Base-by-base conservation (phyloP, 2,797 vertebrate genomes). In the Tenualosa ilisha region DNA sequence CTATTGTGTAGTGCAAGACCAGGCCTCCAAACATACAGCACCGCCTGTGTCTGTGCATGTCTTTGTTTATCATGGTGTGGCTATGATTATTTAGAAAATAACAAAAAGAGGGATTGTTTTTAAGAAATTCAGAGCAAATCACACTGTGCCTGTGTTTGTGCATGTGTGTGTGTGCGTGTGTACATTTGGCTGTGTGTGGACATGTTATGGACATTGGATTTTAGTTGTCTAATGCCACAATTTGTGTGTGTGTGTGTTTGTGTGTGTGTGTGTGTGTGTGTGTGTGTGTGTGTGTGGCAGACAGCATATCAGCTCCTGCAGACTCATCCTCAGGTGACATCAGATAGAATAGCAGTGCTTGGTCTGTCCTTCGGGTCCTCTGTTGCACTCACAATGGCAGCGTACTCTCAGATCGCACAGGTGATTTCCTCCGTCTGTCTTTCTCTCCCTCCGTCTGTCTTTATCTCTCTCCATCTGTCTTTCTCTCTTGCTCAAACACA, bases 291-390 rank as follows among this genome's bases (percentile, higher is more conserved):
- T 86, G 26, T 84, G n/a, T 40, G 85, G 6, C 49, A 96, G 95
- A 84, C 2, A 0, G 95, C 94, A 0, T 95, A 94, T 82, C 84
- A 88, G 37, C 79, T 95, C 1, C 0, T 96, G 20, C 90, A 88
- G 79, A 86, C 91, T 0, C 94, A 95, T 88, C 94, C 95, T 56
- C 89, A 84, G 79, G 93, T 95, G 83, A 85, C 88, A 4, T 82
- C 89, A 0, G 89, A 93, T 88, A 87, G 81, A 37, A 46, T 95
- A 3, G 95, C 91, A 15, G 26, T 95, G 0, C 65, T 95, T 0
- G 94, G 94, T 0, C 89, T 95, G 2, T 95, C 89, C 13, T 82
- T 96, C 0, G 95, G 95, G 13, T 56, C 90, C 0, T 3, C 81
- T 0, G 0, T 95, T 6, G 1, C 91, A 40, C 11, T 93, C 22